A percentile compares a stretch with the other conserved stretches of the same genome.
These are phyloP conservation scores for Coenobita brevimanus DNA, from an alignment of 1,140 invertebrate genomes.

Conservation along the genomic window DNA sequence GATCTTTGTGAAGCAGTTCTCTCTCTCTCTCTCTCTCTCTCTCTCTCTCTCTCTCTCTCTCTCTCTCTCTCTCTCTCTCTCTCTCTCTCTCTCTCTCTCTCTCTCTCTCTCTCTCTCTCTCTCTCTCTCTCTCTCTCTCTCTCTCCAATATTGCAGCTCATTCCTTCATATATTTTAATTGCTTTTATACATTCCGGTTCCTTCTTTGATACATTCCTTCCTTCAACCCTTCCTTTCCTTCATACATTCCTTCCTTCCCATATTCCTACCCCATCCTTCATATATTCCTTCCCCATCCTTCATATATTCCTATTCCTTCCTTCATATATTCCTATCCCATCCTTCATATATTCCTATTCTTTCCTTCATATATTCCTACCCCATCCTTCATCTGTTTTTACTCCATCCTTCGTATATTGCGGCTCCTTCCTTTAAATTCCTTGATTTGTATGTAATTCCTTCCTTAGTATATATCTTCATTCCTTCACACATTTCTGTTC, in stretches of 20 bases:
- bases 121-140: not conserved
- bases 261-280: not conserved
- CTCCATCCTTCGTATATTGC: no score
- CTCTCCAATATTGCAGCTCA: not conserved
- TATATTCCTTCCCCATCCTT: not conserved
- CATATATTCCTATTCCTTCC: no score
- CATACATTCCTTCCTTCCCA: no score
- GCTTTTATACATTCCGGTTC: not conserved
- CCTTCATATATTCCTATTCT: no score
- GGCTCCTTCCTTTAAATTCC: no score
- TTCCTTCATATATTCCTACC: no score
- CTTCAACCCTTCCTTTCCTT: not conserved
- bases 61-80: conserved; percentile 11
- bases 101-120: conserved; percentile 11
- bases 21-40: not conserved
- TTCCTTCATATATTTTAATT: not conserved
- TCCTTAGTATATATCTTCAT: no score
- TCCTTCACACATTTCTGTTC: no score
- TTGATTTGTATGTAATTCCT: no score
- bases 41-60: conserved; percentile 11
- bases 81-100: conserved; percentile 11
- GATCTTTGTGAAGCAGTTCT: no score
- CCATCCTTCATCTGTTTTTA: no score
- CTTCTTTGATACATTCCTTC: not conserved
- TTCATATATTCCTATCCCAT: no score